Conservation (phyloP, 2,888 invertebrate species). For the Flexamia atlantica region DNA sequence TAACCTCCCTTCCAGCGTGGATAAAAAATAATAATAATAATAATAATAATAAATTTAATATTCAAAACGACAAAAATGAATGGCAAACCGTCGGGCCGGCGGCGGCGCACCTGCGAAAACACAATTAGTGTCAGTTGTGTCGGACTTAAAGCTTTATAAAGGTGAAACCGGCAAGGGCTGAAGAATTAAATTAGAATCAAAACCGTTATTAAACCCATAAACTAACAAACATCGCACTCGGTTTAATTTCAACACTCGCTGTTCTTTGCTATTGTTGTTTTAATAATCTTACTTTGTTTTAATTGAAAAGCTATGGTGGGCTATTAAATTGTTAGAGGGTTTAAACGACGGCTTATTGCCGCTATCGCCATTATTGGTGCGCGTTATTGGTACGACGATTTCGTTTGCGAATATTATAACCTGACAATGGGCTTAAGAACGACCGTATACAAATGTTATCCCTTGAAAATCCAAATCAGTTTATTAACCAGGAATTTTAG, state of each 20-base stretch:
- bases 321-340: conserved; percentile 21
- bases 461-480: too few species aligned
- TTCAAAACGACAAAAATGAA: neutral
- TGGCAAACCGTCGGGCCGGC: neutral
- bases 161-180: conserved; percentile 30
- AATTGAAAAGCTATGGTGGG: conserved; percentile 35
- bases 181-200: conserved; percentile 51
- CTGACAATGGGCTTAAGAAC: too few species aligned
- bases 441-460: too few species aligned
- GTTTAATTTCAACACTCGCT: conserved; percentile 39
- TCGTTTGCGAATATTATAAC: too few species aligned
- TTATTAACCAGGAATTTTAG: too few species aligned
- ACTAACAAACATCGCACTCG: conserved; percentile 39
- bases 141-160: conserved; percentile 42
- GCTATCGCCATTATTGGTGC: too few species aligned
- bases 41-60: too few species aligned
- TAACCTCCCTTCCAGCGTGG: too few species aligned
- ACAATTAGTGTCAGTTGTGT: conserved; percentile 42
- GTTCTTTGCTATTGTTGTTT: conserved; percentile 42
- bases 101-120: neutral
- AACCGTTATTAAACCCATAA: conserved; percentile 56
- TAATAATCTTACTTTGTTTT: conserved; percentile 43
- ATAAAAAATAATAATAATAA: too few species aligned
- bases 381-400: too few species aligned
- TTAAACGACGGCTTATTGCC: neutral